Base-by-base conservation (phyloP, 1,140 invertebrate genomes). In the Drosophila persimilis region DNA sequence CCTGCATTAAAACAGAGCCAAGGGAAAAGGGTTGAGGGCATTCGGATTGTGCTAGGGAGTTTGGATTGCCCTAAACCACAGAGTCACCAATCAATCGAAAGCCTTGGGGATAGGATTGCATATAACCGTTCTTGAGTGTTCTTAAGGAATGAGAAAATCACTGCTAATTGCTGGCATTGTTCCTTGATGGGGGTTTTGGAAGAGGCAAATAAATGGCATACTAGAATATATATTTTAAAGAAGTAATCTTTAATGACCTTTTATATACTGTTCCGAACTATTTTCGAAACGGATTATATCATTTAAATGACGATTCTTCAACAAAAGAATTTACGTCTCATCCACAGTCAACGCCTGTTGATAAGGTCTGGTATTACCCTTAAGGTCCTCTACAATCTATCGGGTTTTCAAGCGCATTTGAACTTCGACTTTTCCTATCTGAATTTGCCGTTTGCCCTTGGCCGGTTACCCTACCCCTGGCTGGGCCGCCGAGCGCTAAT, bases 401-500 rank as follows among this genome's bases (percentile, higher is more conserved):
- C 11, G 7, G 35, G 1, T 13, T 3, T 39, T 11, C 9, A 13
- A 39, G 35, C 35, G 35, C 35, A 39, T 39, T 39, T 39, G 35
- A 39, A 39, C 24, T 43, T 41, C 26, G 26, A 62, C 7, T 3
- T 62, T 50, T 47, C 15, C 35, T 11, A 24, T 17, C 41, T 9
- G 20, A 7, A 20, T 17, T 39, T 46, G 48, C 24, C 45, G 9
- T 20, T 29, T 57, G 45, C 29, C 58, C 53, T 13, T 46, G 35
- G 31, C 31, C 31, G 9, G 31, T 11, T 6, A 11, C 24, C 41
- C 39, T 24, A 29, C 44, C 50, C 47, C 11, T 66, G 56, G 24
- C 24, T 45, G 22, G 22, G 43, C 41, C 54, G 51, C 52, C 24
- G 53, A 67, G 55, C 70, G 80, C 69, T 77, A 85, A 85, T 85